Base-by-base conservation (phyloP, 2,888 invertebrate genomes). In the Drepana falcataria region DNA sequence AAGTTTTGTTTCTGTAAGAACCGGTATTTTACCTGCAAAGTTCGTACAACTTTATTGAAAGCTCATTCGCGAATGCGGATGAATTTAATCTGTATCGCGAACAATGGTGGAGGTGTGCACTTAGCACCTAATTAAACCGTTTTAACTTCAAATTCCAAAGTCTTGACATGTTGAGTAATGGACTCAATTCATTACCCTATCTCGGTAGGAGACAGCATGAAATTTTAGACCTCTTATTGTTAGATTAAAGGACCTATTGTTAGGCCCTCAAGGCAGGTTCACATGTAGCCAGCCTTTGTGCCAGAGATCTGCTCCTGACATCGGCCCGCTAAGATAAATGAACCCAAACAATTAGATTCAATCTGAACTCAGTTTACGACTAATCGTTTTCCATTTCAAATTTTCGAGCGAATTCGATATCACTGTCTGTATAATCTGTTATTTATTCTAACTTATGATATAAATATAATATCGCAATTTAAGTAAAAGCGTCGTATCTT, bases 291-390 rank as follows among this genome's bases (percentile, higher is more conserved):
- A 68, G 66, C 77, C 73, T 80, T 87, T 87, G 86, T 85, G 69
- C 67, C 61, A 60, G 55, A 71, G 67, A 68, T 75, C 84, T 88
- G 85, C 65, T 68, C 64, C 69, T 86, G 88, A 87, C 86, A 74
- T 71, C 71, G 75, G 75, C 72, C 73, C 68, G 71, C 71, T 70
- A 77, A 85, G 86, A 88, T 85, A 86, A 88, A 88, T 87, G 87
- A 78, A 74, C 66, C 70, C 71, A 73, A 69, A 77, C 80, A 81
- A 85, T 86, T 86, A 85, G 80, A 79, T 79, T 83, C 78, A 76
- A 76, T 77, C 70, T 60, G 69, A 71, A 75, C 69, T 72, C 64
- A 66, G 65, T 63, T 51, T n/a, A 51, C 7, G 34, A 51, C 40
- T 41, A 54, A 51, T 51, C 40, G 51, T 51, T 51, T 51, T 41